A percentile compares a stretch with the other conserved stretches of the same genome.
These are phyloP conservation scores for Monodelphis domestica DNA, from an alignment of 2,797 vertebrate genomes.

Conservation along the genomic window DNA sequence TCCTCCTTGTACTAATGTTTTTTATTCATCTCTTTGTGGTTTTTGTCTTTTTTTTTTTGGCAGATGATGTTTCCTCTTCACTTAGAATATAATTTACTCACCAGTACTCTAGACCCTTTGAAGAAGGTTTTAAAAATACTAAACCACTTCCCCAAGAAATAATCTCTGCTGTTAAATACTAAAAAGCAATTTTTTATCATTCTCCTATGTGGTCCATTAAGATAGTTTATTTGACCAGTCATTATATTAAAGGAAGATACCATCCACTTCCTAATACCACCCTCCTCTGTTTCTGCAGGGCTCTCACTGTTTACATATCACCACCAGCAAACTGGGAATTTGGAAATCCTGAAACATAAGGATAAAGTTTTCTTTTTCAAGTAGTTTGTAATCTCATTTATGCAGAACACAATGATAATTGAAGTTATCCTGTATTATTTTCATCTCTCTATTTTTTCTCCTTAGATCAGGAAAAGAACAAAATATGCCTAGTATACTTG, in stretches of 20 bases:
- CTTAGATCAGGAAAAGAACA: slow-evolving; percentile 17
- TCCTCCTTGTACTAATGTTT: slow-evolving; percentile 16
- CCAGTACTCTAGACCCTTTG: slow-evolving; percentile 26
- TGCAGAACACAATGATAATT: slow-evolving; percentile 34
- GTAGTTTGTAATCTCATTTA: slow-evolving; percentile 5
- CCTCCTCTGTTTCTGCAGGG: background rate
- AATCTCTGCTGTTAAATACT: background rate
- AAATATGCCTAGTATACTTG: background rate
- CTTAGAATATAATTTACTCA: slow-evolving; percentile 41
- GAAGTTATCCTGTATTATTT: slow-evolving; percentile 35
- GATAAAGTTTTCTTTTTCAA: slow-evolving; percentile 24
- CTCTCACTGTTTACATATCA: background rate
- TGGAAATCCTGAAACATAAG: slow-evolving; percentile 27
- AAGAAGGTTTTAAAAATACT: slow-evolving; percentile 47
- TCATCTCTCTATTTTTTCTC: slow-evolving; percentile 44
- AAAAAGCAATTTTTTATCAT: background rate
- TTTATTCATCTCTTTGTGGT: slow-evolving; percentile 23
- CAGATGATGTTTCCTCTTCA: background rate
- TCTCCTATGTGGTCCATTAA: background rate
- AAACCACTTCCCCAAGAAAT: slow-evolving; percentile 6
- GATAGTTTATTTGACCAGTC: background rate
- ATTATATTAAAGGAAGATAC: slow-evolving; percentile 10
- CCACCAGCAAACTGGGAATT: background rate
- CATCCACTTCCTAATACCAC: background rate
- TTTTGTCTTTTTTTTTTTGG: slow-evolving; percentile 11